Evolutionary conservation across 2,113 vertebrate species (phyloP).

Genomic region (Cephalopholis sonnerati): DNA sequence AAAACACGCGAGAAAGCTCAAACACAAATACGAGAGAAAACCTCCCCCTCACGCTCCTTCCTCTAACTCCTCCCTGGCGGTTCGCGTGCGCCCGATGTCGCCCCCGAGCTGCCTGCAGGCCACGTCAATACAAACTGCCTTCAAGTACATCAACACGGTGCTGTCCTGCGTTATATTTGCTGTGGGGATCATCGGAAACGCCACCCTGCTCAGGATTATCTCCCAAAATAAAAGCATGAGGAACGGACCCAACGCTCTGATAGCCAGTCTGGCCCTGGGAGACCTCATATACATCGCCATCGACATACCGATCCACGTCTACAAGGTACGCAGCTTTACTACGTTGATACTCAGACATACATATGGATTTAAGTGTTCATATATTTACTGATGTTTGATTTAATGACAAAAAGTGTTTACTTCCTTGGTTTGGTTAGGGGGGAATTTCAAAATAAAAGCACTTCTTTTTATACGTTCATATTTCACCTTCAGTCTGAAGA

Average conservation of each 20-base stretch:
- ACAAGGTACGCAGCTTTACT: conserved; percentile 84
- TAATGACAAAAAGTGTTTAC: too few species aligned
- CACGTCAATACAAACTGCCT: conserved; percentile 85
- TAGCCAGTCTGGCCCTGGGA: conserved; percentile 93
- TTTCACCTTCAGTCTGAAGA: too few species aligned
- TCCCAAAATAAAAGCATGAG: conserved; percentile 96
- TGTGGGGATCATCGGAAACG: conserved; percentile 93
- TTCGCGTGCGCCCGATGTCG: fast-evolving
- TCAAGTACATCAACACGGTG: conserved; percentile 93
- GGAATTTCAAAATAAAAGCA: too few species aligned
- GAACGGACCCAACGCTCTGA: conserved; percentile 94
- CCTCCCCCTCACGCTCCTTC: background rate
- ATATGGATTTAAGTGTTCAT: too few species aligned
- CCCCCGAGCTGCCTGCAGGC: conserved; percentile 78
- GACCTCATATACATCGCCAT: conserved; percentile 95
- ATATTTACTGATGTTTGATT: too few species aligned
- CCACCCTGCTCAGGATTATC: conserved; percentile 94
- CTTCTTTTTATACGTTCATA: too few species aligned
- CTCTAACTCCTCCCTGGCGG: conserved; percentile 20
- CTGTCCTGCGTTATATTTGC: conserved; percentile 91
- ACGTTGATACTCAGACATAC: too few species aligned
- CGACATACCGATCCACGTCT: conserved; percentile 92
- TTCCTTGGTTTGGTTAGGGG: too few species aligned
- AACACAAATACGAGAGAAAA: conserved; percentile 24
- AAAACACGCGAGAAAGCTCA: background rate